phyloP scores from a whole-genome alignment of 2,113 vertebrate genomes.

The Anguilla japonica region DNA sequence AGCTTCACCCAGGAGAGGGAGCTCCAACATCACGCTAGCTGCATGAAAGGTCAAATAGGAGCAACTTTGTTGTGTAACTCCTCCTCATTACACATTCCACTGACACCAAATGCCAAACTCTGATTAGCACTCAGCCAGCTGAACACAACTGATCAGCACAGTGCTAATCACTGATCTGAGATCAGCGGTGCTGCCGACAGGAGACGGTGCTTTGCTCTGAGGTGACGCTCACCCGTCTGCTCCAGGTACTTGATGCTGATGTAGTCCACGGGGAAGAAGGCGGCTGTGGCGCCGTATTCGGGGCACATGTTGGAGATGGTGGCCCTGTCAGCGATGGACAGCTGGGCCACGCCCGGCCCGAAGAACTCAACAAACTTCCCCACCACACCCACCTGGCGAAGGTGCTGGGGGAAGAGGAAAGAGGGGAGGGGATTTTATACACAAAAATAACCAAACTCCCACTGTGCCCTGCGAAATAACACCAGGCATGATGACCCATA shows the following conservation, averaged over 20 bases:
- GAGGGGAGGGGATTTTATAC: not conserved
- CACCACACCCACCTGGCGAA: conserved; percentile 93
- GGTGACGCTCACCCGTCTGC: conserved; percentile 79
- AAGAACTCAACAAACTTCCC: conserved; percentile 98
- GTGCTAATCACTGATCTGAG: not conserved
- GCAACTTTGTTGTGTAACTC: not conserved
- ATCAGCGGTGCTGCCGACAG: not conserved
- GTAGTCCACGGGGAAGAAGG: conserved; percentile 91
- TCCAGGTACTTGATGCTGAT: conserved; percentile 86
- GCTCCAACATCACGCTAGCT: not conserved
- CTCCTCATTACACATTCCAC: not conserved
- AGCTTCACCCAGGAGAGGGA: not conserved
- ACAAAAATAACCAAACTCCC: not conserved
- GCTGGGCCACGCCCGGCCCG: conserved; percentile 85
- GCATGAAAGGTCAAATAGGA: not conserved
- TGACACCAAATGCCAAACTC: not conserved
- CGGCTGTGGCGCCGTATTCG: conserved; percentile 93
- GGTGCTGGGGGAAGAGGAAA: conserved; percentile 72
- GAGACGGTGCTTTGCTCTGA: not conserved
- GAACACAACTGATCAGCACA: not conserved
- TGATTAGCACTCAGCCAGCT: not conserved
- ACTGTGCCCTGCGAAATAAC: not conserved
- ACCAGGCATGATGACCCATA: not conserved
- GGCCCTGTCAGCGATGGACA: conserved; percentile 96
- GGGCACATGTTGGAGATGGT: conserved; percentile 99